Evolutionary conservation across 2,113 vertebrate species (phyloP).

Genomic region (Lethenteron reissneri): DNA sequence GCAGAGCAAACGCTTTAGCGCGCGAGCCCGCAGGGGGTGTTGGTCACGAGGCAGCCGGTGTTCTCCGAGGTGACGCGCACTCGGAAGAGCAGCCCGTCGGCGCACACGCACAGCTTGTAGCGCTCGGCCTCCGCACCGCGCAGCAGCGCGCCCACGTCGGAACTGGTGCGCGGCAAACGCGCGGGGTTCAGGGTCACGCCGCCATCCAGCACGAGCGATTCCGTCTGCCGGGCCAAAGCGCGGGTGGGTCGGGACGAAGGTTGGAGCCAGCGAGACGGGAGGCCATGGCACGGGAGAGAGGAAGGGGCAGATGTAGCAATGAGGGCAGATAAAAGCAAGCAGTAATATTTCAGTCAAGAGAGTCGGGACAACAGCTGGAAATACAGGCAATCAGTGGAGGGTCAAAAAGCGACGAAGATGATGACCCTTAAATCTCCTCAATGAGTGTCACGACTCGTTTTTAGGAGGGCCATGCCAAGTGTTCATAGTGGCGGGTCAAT

Average conservation of each 20-base stretch:
- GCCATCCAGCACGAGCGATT: conserved; percentile 44
- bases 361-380: no score
- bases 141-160: conserved; percentile 24
- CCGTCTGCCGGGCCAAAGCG: not conserved
- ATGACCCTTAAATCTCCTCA: no score
- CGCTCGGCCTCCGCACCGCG: conserved; percentile 39
- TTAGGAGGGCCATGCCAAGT: no score
- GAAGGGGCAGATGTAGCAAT: no score
- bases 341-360: no score
- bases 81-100: conserved; percentile 67
- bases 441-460: no score
- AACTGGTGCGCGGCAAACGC: conserved; percentile 40
- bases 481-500: no score
- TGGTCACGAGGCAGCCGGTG: conserved; percentile 73
- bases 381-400: no score
- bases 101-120: conserved; percentile 93
- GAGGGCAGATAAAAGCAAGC: no score
- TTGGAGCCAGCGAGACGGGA: no score
- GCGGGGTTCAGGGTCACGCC: conserved; percentile 59
- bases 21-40: conserved; percentile 47
- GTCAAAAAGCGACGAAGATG: no score
- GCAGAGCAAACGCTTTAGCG: conserved; percentile 18
- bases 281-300: no score
- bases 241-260: not conserved
- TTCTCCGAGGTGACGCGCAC: conserved; percentile 58